Evolutionary conservation across 1,140 invertebrate species (phyloP).

Genomic region (Apocrypta bakeri): DNA sequence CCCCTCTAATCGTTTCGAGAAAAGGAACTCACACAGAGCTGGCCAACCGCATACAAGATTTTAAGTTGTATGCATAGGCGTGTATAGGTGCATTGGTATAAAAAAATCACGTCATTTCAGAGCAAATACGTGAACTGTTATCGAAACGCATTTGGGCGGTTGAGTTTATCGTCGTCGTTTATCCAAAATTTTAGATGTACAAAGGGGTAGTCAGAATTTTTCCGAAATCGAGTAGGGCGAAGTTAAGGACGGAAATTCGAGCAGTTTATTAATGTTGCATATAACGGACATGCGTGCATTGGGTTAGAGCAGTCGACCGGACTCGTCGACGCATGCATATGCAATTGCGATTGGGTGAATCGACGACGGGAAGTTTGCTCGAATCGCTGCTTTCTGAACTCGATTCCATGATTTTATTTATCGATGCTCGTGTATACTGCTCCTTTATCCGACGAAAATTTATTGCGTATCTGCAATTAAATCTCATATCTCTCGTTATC

Average conservation of each 20-base stretch:
- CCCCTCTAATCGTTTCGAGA: neutral
- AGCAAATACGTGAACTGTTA: neutral
- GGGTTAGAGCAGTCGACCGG: neutral
- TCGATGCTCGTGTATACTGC: no score
- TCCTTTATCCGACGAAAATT: no score
- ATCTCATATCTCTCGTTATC: no score
- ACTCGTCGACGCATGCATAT: conserved; percentile 21
- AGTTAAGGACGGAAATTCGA: conserved; percentile 11
- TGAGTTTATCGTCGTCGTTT: neutral
- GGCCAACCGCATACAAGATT: neutral
- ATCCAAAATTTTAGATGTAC: no score
- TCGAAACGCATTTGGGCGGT: neutral
- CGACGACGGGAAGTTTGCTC: neutral
- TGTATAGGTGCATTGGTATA: neutral
- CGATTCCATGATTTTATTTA: no score
- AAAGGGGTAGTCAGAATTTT: no score
- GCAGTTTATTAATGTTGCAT: conserved; percentile 7
- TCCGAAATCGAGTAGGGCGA: neutral
- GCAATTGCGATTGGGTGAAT: conserved; percentile 11
- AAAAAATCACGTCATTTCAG: neutral
- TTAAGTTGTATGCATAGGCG: neutral
- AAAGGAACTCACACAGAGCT: neutral
- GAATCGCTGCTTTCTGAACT: neutral
- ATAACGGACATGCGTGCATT: neutral
- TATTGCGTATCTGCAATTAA: no score